Evolutionary conservation across 2,888 invertebrate genomes (phyloP).

Genomic region (Limnephilus auricula): DNA sequence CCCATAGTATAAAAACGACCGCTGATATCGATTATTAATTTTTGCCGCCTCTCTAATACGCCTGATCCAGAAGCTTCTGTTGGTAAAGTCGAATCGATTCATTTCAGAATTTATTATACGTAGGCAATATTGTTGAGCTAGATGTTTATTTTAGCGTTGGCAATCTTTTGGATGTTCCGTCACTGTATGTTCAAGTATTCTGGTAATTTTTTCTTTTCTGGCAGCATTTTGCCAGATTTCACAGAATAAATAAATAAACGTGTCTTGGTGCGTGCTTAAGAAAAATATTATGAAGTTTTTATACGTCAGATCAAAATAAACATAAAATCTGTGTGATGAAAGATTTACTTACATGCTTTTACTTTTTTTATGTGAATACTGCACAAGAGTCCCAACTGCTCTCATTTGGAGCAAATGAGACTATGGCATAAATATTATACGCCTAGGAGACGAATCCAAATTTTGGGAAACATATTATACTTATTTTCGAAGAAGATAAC

Average conservation of each 20-base stretch:
- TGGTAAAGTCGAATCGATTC: background rate
- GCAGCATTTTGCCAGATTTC: background rate
- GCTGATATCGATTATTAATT: background rate
- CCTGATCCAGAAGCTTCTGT: background rate
- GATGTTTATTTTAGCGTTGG: background rate
- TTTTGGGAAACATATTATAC: too few relatives aligned
- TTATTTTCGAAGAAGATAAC: too few relatives aligned
- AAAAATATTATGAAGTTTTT: background rate
- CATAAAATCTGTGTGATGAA: background rate
- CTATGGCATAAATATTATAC: too few relatives aligned
- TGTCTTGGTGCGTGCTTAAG: background rate
- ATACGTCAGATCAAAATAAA: background rate
- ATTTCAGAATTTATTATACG: background rate
- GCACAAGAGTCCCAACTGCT: too few relatives aligned
- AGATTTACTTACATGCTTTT: background rate
- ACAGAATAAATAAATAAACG: background rate
- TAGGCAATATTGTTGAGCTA: background rate
- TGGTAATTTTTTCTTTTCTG: background rate
- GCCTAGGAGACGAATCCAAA: too few relatives aligned
- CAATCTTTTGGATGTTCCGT: background rate
- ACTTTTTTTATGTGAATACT: too few relatives aligned
- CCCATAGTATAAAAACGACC: background rate
- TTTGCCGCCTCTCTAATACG: background rate
- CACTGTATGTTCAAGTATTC: background rate
- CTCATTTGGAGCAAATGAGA: too few relatives aligned